Base-by-base conservation (phyloP, 2,888 invertebrate genomes). In the Incurvaria masculella region DNA sequence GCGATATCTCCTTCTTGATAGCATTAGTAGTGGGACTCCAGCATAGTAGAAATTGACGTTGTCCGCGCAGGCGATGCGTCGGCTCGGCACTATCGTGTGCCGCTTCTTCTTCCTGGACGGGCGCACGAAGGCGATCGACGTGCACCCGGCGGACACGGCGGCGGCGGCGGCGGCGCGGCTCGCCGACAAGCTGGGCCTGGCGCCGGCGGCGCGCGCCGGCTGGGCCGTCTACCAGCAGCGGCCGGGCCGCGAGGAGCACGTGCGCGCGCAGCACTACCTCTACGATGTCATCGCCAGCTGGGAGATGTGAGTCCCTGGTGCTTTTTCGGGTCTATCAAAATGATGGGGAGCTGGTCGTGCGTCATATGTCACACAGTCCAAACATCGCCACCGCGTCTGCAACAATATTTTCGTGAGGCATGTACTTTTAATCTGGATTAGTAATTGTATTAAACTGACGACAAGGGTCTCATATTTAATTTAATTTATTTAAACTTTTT, bases 191-290 rank as follows among this genome's bases (percentile, higher is more conserved):
- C 80, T 93, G 45, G 92, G 91, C 21, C 81, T 97, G 19, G 80
- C 87, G 42, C 88, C 88, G 47, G 64, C 61, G 49, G 61, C 74
- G 11, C 79, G 92, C 17, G 92, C 95, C 55, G 97, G 97, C 47
- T 97, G 97, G 97, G 94, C 96, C 0, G 89, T 97, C 53, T 97
- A 94, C 69, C 90, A 95, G 69, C 91, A 91, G 60, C 81, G 92
- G 4, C 88, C 88, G 0, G 91, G 91, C 56, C 86, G 87, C 2
- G 95, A 96, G 65, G 91, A 95, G 59, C 94, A 95, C 61, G 92
- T 97, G 19, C 83, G 93, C 44, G 90, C 91, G 2, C 91, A 94
- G 65, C 92, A 95, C 65, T 97, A 94, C 65, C 73, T 97, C 1
- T 94, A 96, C 58, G 97, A 97, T 68, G 89, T 97, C 41, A 92